Evolutionary conservation across 2,113 vertebrate genomes (phyloP).

Genomic region (Hypanus sabinus): DNA sequence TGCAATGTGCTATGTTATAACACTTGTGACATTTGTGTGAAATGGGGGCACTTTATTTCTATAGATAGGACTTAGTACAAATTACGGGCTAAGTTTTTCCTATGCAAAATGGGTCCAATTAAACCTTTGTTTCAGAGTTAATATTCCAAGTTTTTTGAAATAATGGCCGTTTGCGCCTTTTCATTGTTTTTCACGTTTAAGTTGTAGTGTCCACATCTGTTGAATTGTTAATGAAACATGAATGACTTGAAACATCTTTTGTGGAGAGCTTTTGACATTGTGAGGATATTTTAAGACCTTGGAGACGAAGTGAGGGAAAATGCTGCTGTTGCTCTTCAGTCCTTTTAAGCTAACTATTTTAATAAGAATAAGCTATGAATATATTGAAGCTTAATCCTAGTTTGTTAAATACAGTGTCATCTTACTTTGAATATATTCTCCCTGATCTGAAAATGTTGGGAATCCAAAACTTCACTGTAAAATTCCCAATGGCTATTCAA

Average conservation of each 20-base stretch:
- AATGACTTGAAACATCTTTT: neutral
- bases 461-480: neutral
- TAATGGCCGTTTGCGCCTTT: neutral
- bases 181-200: neutral
- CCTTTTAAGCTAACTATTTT: neutral
- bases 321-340: neutral
- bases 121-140: neutral
- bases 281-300: neutral
- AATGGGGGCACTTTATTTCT: neutral
- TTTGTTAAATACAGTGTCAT: too few relatives aligned
- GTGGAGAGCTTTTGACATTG: neutral
- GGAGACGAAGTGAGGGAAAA: neutral
- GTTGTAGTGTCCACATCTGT: neutral
- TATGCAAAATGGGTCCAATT: neutral
- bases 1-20: neutral
- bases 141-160: neutral
- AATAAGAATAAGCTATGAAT: neutral
- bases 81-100: neutral
- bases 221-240: neutral
- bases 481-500: neutral
- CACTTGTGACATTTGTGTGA: neutral
- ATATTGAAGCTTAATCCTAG: too few relatives aligned
- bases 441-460: neutral
- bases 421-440: neutral
- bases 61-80: neutral